phyloP scores from a whole-genome alignment of 1,140 invertebrate species.

The Limonius californicus region DNA sequence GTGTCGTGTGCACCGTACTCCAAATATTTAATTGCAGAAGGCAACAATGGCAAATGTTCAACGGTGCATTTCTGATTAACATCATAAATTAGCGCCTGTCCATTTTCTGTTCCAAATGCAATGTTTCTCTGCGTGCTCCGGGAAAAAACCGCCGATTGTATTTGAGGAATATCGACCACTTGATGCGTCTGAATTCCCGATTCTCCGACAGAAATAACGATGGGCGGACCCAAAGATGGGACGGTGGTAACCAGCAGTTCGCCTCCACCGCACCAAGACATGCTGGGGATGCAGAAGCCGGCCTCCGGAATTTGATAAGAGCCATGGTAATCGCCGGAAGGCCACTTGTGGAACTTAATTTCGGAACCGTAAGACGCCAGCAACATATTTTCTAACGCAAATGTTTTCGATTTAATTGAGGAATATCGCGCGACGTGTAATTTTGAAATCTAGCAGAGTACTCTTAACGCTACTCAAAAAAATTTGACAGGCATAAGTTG shows the following conservation, averaged over 20 bases:
- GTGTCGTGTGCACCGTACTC: conserved; percentile 30
- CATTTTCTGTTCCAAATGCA: conserved; percentile 29
- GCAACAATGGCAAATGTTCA: conserved; percentile 24
- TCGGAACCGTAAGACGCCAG: conserved; percentile 36
- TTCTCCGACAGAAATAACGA: not conserved
- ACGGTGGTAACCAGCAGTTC: conserved; percentile 21
- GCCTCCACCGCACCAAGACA: conserved; percentile 36
- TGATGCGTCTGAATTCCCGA: conserved; percentile 1
- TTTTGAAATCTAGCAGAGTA: too few species aligned
- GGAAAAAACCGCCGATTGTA: conserved; percentile 26
- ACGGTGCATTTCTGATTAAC: conserved; percentile 19
- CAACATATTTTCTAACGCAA: conserved; percentile 15
- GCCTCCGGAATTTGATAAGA: conserved; percentile 14
- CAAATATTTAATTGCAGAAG: conserved; percentile 27
- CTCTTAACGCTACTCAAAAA: too few species aligned
- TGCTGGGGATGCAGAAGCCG: conserved; percentile 22
- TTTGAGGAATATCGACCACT: conserved; percentile 8
- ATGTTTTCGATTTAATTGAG: too few species aligned
- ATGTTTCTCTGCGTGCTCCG: conserved; percentile 23
- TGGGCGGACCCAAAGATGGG: not conserved
- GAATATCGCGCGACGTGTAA: too few species aligned
- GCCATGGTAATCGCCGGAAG: conserved; percentile 24
- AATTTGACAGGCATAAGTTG: too few species aligned
- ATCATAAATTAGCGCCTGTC: conserved; percentile 28
- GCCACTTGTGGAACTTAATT: conserved; percentile 38